Evolutionary conservation across 2,888 invertebrate species (phyloP), one percentile per base, ranked within the genome.

Genomic region (Epirrita christyi): DNA sequence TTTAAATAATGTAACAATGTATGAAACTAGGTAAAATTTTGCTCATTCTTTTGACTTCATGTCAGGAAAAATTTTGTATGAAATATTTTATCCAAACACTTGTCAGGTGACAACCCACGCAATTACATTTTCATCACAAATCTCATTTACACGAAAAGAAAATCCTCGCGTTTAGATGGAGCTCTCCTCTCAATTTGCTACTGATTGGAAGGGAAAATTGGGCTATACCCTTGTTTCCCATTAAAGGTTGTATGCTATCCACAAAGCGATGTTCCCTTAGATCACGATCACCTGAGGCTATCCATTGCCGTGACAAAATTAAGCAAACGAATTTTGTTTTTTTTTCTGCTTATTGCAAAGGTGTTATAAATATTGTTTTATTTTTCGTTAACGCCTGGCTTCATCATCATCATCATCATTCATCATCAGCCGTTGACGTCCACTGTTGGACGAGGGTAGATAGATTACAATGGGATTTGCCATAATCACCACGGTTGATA

Each of bases 71-170:
- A 66, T 68, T 66, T 41, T 46, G 60, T 71, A 61, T 49, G 55
- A 47, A 61, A 59, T 62, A 61, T 70, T 59, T 67, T 78, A 80
- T 81, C 78, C 79, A 79, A 84, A 78, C 77, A 78, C 76, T 80
- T 81, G 80, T 78, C 80, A 78, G 76, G 72, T 72, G 74, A 72
- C 72, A 80, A 77, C 78, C 75, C 71, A 76, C 76, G 77, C 80
- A 82, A 85, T 86, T 85, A 83, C 81, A 72, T 81, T 85, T 80
- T 78, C 78, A 79, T 79, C 77, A 63, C 67, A 73, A 75, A 80
- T 80, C 74, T 76, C 75, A 78, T 82, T 78, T 80, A 64, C 69
- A 64, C 63, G 68, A 67, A 76, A 75, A 75, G 71, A 76, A 80
- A 80, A 79, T 77, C 70, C 65, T 65, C 66, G 62, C 65, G 68